Evolutionary conservation across 2,113 vertebrate species (phyloP), one percentile per base, ranked within the genome.

Genomic region (Xerus inauris): DNA sequence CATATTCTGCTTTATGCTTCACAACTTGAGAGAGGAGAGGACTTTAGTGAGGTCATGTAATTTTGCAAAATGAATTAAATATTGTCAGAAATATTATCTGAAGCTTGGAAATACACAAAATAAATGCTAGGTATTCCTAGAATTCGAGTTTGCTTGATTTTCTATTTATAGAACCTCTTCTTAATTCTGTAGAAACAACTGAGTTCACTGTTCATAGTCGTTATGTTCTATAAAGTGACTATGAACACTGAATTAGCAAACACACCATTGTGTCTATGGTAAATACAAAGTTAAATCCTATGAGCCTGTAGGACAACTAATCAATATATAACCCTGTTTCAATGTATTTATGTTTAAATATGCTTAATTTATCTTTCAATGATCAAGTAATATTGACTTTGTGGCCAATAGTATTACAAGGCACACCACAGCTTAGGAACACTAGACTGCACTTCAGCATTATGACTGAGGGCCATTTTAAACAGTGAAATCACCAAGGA

Each of bases 1-100:
- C n/a, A 75, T 73, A 47, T 47, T 77, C 6, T 76, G 30, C 42
- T 93, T 93, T 30, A 16, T 54, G 72, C 76, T 87, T 93, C 20
- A 71, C 16, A 82, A 35, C 8, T 45, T 75, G n/a, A 93, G 57
- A 89, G 16, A 84, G 54, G 45, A 73, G 72, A 96, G 45, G 65
- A 67, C 26, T 79, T 83, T 24, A 72, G 0, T 26, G 32, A 62
- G 7, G 11, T 62, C 13, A 62, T 75, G 22, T 42, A 45, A 20
- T 90, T 95, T 86, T 93, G 71, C 51, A 76, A 84, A 90, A 67
- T 42, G 87, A 87, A 76, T 40, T 87, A 93, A 90, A 69, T 87
- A 93, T 64, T 90, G 16, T 47, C 47, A 93, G 81, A 90, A 76
- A 93, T 67, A 81, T 81, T 71, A 77, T 28, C 40, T 69, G 69